These are phyloP conservation scores for Tridacna crocea DNA, from an alignment of 2,888 invertebrate species.

Conservation along the genomic window DNA sequence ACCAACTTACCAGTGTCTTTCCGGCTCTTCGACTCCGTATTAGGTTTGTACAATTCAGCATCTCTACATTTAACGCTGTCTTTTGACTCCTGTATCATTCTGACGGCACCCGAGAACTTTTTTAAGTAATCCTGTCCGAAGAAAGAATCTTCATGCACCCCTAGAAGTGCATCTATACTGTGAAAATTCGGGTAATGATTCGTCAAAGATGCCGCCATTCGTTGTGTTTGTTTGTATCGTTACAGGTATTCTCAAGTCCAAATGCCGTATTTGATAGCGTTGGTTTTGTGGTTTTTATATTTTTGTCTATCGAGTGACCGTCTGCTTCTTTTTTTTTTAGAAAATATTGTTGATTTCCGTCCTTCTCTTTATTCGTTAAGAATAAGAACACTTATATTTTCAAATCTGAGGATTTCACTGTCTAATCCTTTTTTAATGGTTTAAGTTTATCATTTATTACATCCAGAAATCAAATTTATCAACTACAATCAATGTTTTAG, in stretches of 20 bases:
- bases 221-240: neutral
- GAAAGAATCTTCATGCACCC: conserved; percentile 53
- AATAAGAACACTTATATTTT: neutral
- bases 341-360: too few relatives aligned
- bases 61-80: neutral
- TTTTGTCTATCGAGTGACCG: neutral
- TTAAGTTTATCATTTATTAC: neutral
- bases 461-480: too few relatives aligned
- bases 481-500: too few relatives aligned
- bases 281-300: neutral
- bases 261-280: neutral
- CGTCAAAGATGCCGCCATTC: conserved; percentile 58
- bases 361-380: neutral
- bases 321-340: too few relatives aligned
- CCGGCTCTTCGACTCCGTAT: neutral
- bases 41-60: conserved; percentile 4
- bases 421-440: neutral
- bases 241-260: neutral
- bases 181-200: conserved; percentile 57
- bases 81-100: conserved; percentile 3
- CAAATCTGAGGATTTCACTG: neutral
- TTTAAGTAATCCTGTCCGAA: conserved; percentile 39
- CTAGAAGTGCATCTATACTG: conserved; percentile 75
- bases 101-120: conserved; percentile 29
- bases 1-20: neutral